Evolutionary conservation across 2,888 invertebrate species (phyloP), one percentile per base, ranked within the genome.

Genomic region (Germaria angustata): DNA sequence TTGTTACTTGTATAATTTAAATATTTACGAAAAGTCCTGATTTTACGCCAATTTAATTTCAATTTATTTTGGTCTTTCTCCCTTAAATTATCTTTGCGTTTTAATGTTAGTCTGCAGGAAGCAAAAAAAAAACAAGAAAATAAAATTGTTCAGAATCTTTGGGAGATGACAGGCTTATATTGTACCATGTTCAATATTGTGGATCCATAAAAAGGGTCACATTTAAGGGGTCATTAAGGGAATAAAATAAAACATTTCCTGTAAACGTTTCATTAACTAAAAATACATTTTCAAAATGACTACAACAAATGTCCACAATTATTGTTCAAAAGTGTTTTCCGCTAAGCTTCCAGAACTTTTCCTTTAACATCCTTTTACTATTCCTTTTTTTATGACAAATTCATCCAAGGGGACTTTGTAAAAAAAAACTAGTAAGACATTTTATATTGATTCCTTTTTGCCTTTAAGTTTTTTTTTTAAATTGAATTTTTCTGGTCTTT

Each of bases 1-100:
- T 15, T 22, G 36, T n/a, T 20, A 15, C n/a, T 44, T 11, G 13
- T 2, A 1, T 36, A 24, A 59, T 15, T 15, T 57, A 20, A 41
- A 73, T 7, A 32, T 22, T 20, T n/a, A n/a, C n/a, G 7, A n/a
- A 57, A 41, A 55, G 28, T 44, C 13, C 41, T 44, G 41, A 65
- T 76, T 71, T 71, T 65, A 65, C 71, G 75, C 76, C 75, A 76
- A 76, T 57, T 75, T 65, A 46, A 36, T 68, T 73, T 68, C 68
- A 80, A 69, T 75, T 72, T 55, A 34, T 55, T 66, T 59, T 59
- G 9, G 17, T 34, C 13, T 22, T 44, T 53, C 17, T 22, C 13
- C 32, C 51, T 46, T 5, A 8, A 11, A 34, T 15, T 28, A 1
- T 13, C 11, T 57, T 24, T 39, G 17, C 57, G 1, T 44, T 11